Conservation (phyloP, 2,113 vertebrate genomes). For the Lepus timidus region DNA sequence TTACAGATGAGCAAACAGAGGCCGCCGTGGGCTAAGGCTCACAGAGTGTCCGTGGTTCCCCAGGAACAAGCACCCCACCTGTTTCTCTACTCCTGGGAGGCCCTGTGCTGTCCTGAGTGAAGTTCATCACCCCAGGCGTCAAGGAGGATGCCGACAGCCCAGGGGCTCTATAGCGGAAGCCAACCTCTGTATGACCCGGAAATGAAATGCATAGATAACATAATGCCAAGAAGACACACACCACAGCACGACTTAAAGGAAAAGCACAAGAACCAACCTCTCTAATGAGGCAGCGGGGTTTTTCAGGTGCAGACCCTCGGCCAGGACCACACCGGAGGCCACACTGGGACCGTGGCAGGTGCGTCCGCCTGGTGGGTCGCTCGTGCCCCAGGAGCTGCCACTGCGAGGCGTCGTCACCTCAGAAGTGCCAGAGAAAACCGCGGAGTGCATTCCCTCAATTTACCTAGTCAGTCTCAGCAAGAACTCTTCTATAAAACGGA, state of each 20-base stretch:
- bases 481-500: conserved; percentile 52
- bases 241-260: background rate
- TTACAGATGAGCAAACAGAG: background rate
- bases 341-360: fast-evolving
- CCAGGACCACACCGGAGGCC: background rate
- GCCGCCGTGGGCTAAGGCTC: background rate
- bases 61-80: background rate
- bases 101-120: background rate
- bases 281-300: background rate
- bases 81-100: background rate
- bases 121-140: background rate
- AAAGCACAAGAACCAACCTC: background rate
- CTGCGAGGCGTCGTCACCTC: background rate
- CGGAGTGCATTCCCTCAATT: conserved; percentile 22
- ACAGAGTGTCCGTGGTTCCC: background rate
- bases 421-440: conserved; percentile 59
- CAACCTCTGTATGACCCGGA: background rate
- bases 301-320: background rate
- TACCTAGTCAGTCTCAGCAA: conserved; percentile 39
- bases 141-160: background rate
- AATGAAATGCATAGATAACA: background rate
- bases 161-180: too few species aligned
- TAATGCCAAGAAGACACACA: background rate
- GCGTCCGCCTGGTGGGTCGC: fast-evolving
- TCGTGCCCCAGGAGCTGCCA: fast-evolving